Evolutionary conservation across 2,888 invertebrate genomes (phyloP), one percentile per base, ranked within the genome.

Genomic region (Beris chalybata): DNA sequence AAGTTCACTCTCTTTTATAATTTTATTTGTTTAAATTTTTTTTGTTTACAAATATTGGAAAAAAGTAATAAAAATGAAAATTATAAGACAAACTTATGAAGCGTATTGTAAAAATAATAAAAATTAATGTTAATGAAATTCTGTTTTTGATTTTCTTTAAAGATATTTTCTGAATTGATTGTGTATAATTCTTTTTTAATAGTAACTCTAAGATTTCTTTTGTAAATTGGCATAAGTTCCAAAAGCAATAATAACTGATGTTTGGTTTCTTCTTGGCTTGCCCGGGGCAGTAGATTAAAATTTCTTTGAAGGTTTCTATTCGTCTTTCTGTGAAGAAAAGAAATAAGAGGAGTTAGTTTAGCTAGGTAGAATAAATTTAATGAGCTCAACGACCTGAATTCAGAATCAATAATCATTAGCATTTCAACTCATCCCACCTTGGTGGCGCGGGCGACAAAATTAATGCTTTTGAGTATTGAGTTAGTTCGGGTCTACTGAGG

Each of bases 261-360:
- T 15, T 56, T 30, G 43, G 55, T 38, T 43, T 32, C 38, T 57
- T n/a, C 44, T 57, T 44, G 44, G 44, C 32, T 15, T 30, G n/a
- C 13, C 13, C 29, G 6, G 50, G 52, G 52, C 61, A 50, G 43
- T 61, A 22, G 48, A 61, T 43, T 61, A 5, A 57, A 59, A 30
- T n/a, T n/a, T 13, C 12, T n/a, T 38, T 38, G 15, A 13, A 2
- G 11, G 32, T 38, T 48, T 50, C 56, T 56, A 65, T 30, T 65
- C 56, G 13, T 65, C 69, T 22, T 67, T 69, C 69, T 69, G 65
- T 3, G 61, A 61, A 13, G 43, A 38, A 31, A 50, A 48, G 50
- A 43, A 52, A 55, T 31, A 55, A 55, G 13, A 7, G 9, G 38
- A 38, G 9, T 38, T 38, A 38, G 38, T 38, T 7, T 3, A 7